Evolutionary conservation across 1,140 invertebrate species (phyloP).

Genomic region (Lepidostoma basale): DNA sequence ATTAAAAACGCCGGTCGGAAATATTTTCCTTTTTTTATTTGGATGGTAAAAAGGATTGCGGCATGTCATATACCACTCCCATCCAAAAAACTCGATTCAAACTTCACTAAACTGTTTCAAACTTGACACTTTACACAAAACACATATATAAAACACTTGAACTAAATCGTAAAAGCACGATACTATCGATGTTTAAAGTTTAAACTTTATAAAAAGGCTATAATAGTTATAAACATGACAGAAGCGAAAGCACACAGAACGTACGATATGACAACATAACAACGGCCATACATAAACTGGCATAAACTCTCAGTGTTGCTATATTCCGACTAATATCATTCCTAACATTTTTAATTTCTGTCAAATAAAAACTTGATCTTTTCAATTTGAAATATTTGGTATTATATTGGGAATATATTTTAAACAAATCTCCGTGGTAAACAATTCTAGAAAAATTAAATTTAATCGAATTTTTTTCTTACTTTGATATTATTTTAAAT

Average conservation of each 20-base stretch:
- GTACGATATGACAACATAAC: slow-evolving; percentile 35
- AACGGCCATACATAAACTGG: slow-evolving; percentile 26
- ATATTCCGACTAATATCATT: background rate
- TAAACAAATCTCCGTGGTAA: too few species aligned
- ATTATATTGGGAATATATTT: too few species aligned
- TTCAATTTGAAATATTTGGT: too few species aligned
- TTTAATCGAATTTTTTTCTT: background rate
- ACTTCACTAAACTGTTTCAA: slow-evolving; percentile 29
- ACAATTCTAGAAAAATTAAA: too few species aligned
- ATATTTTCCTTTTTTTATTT: slow-evolving; percentile 18
- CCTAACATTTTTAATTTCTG: too few species aligned
- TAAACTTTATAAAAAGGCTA: slow-evolving; percentile 10
- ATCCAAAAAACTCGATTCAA: slow-evolving; percentile 27
- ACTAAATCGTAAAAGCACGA: background rate
- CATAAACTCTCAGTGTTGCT: slow-evolving; percentile 21
- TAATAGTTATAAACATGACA: slow-evolving; percentile 28
- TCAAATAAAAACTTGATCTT: too few species aligned
- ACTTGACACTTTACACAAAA: slow-evolving; percentile 21
- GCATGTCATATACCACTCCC: slow-evolving; percentile 36
- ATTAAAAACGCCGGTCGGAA: slow-evolving; percentile 2
- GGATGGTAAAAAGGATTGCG: slow-evolving; percentile 27
- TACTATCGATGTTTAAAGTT: background rate
- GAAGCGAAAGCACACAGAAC: slow-evolving; percentile 9
- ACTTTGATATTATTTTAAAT: background rate
- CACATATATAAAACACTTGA: slow-evolving; percentile 2